These are phyloP conservation scores for Panagrolaimus sp. DNA, from an alignment of 1,140 invertebrate species.

Conservation along the genomic window DNA sequence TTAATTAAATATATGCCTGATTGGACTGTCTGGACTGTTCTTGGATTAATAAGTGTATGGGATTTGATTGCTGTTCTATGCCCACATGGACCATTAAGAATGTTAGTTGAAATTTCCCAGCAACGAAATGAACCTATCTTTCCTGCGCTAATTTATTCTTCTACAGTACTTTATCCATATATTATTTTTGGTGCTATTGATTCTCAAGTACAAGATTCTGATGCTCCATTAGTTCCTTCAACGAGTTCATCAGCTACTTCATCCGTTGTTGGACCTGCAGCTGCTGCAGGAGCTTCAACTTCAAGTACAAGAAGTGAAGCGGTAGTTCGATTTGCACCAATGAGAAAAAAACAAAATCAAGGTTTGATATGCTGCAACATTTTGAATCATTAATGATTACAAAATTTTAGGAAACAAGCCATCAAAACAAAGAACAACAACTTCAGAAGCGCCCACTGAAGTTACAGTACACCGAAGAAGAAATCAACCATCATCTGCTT, in stretches of 20 bases:
- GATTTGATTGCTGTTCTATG: constrained; percentile 94
- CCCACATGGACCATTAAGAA: constrained; percentile 63
- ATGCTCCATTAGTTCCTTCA: not conserved
- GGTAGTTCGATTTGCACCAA: not conserved
- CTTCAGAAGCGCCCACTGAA: not conserved
- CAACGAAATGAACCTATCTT: constrained; percentile 98
- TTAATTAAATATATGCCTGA: constrained; percentile 98
- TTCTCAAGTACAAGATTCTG: not conserved
- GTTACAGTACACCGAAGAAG: no score
- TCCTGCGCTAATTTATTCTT: constrained; percentile 86
- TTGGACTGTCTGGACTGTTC: constrained; percentile 95
- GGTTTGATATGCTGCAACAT: constrained; percentile 1
- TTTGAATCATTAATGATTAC: not conserved
- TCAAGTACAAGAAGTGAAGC: not conserved
- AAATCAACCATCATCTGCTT: no score
- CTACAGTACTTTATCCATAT: constrained; percentile 27
- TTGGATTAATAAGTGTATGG: constrained; percentile 95
- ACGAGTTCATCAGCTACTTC: not conserved
- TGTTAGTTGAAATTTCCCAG: constrained; percentile 96
- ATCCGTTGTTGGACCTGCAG: not conserved
- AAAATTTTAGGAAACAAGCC: not conserved
- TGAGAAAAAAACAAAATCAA: not conserved
- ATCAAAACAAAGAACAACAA: not conserved
- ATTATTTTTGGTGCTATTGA: not conserved
- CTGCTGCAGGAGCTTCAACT: no score